Percentiles rank a stretch among this genome's conserved stretches.
These are phyloP conservation scores for Ips nitidus DNA, from an alignment of 1,140 invertebrate species.

Conservation along the genomic window DNA sequence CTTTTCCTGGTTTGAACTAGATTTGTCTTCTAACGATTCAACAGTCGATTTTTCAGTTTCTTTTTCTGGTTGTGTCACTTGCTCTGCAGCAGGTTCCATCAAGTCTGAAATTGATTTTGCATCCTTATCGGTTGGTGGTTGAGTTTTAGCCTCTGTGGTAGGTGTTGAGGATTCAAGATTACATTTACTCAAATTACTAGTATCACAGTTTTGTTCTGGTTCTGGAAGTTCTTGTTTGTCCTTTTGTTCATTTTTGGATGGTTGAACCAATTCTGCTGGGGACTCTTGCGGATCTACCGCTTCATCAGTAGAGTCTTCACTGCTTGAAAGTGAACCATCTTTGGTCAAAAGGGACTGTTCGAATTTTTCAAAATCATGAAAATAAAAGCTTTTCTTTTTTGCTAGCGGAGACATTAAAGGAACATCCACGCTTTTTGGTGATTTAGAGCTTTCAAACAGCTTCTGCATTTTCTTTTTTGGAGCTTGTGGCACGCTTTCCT, in stretches of 20 bases:
- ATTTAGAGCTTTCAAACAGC: constrained; percentile 23
- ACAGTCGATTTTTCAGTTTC: constrained; percentile 1
- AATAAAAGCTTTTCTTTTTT: constrained; percentile 33
- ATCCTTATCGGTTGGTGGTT: background rate
- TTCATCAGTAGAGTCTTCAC: background rate
- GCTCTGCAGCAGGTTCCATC: background rate
- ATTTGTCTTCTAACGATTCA: constrained; percentile 3
- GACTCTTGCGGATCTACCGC: background rate
- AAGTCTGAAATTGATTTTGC: background rate
- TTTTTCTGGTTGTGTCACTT: background rate
- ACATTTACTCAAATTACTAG: background rate
- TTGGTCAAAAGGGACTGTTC: background rate
- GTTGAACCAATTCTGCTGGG: background rate
- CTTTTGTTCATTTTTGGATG: background rate
- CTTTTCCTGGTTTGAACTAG: background rate
- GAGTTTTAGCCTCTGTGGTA: background rate
- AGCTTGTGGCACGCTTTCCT: constrained; percentile 15
- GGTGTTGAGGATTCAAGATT: background rate
- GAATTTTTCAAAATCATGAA: constrained; percentile 6
- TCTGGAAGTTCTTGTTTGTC: background rate
- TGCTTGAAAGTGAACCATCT: background rate
- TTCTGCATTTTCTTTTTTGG: constrained; percentile 34
- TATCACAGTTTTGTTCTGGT: background rate
- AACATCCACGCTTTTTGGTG: constrained; percentile 19
- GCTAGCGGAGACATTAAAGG: constrained; percentile 32